A percentile compares a stretch with the other conserved stretches of the same genome.
These are phyloP conservation scores for Tigriopus japonicus DNA, from an alignment of 1,140 invertebrate species.

Conservation along the genomic window DNA sequence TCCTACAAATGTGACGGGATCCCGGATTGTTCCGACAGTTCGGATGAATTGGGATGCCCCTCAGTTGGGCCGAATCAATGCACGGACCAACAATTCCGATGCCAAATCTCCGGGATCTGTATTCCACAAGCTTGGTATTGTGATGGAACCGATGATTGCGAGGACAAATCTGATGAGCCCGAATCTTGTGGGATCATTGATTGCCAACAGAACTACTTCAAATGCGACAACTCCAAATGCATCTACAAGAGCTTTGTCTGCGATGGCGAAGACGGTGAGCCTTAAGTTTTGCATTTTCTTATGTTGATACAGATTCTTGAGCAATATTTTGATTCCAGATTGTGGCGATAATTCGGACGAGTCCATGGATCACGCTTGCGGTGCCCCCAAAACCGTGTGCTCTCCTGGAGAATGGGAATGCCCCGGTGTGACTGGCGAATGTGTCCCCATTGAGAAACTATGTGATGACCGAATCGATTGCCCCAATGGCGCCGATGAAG, in stretches of 20 bases:
- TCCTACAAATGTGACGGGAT: conserved; percentile 88
- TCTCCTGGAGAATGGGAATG: conserved; percentile 22
- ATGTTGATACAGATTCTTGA: too few species aligned
- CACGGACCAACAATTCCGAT: conserved; percentile 58
- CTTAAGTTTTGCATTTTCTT: too few species aligned
- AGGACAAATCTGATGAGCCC: conserved; percentile 77
- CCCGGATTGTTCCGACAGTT: conserved; percentile 60
- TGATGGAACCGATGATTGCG: conserved; percentile 77
- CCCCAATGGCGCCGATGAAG: conserved; percentile 79
- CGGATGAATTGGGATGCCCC: conserved; percentile 69
- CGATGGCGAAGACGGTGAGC: conserved; percentile 53
- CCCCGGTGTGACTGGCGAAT: conserved; percentile 24
- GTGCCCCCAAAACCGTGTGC: conserved; percentile 18
- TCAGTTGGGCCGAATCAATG: conserved; percentile 61
- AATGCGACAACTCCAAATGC: conserved; percentile 69
- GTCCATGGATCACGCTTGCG: conserved; percentile 34
- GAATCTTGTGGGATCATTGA: conserved; percentile 45
- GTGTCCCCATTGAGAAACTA: conserved; percentile 22
- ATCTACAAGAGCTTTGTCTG: conserved; percentile 86
- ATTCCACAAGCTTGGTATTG: conserved; percentile 86
- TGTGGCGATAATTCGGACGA: conserved; percentile 82
- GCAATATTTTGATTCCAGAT: conserved; percentile 30
- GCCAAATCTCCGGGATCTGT: conserved; percentile 63
- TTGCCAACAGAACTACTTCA: conserved; percentile 38
- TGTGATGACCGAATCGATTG: conserved; percentile 57